Percentiles rank a stretch among this genome's conserved stretches.
phyloP scores from a whole-genome alignment of 2,797 vertebrate genomes.

The Simalia tracyae region DNA sequence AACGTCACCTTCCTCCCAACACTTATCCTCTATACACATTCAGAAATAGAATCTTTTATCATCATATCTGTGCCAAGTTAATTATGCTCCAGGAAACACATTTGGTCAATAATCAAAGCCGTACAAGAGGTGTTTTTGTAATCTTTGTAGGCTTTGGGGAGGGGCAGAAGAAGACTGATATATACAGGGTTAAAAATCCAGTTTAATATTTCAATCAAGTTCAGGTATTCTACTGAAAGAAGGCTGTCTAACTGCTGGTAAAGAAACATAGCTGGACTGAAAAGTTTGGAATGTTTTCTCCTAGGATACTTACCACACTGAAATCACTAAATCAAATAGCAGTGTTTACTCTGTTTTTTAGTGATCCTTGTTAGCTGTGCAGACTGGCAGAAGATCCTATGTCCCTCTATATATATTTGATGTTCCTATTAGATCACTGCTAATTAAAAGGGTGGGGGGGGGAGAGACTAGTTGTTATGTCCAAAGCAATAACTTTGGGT shows the following conservation, averaged over 20 bases:
- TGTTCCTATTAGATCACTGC: not conserved
- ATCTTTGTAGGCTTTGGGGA: not conserved
- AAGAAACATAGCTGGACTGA: not conserved
- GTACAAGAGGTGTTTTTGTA: constrained; percentile 32
- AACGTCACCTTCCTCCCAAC: constrained; percentile 41
- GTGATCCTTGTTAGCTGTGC: not conserved
- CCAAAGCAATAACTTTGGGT: not conserved
- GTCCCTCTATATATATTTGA: not conserved
- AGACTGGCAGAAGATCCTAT: not conserved
- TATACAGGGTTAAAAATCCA: not conserved
- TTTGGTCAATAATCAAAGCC: constrained; percentile 32
- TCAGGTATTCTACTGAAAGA: not conserved
- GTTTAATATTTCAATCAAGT: not conserved
- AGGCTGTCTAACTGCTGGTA: not conserved
- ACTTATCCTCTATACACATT: constrained; percentile 20
- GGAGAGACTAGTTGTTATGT: not conserved
- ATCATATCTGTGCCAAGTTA: constrained; percentile 44
- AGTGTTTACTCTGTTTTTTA: not conserved
- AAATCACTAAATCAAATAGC: not conserved
- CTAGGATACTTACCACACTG: not conserved
- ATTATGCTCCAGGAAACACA: constrained; percentile 57
- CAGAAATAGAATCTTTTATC: constrained; percentile 40
- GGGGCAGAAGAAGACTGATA: not conserved
- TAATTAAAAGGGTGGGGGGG: not conserved
- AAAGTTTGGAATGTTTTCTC: not conserved